These are phyloP conservation scores for Mobula hypostoma DNA, from an alignment of 2,113 vertebrate species.

Conservation along the genomic window DNA sequence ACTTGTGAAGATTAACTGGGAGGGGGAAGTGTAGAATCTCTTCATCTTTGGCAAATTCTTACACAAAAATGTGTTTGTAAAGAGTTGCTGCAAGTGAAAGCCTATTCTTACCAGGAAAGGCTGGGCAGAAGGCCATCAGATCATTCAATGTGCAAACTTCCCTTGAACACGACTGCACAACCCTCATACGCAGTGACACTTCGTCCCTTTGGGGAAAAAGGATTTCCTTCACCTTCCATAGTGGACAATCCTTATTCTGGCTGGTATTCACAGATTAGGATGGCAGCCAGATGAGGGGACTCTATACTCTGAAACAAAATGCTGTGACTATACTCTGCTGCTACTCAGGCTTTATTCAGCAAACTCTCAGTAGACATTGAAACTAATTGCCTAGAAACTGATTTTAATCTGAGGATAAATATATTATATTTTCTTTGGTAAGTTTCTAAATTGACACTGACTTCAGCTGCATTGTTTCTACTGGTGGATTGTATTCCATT, in stretches of 20 bases:
- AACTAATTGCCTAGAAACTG: not conserved
- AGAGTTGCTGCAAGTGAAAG: not conserved
- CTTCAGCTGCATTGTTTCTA: not conserved
- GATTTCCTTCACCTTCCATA: not conserved
- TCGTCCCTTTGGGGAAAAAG: not conserved
- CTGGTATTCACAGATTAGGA: not conserved
- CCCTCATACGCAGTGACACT: not conserved
- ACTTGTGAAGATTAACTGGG: not conserved
- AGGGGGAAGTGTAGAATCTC: too few relatives aligned
- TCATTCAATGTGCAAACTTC: not conserved
- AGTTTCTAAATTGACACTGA: not conserved
- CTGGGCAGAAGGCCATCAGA: not conserved
- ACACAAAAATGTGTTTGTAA: not conserved
- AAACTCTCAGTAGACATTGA: not conserved
- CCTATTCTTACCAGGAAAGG: not conserved
- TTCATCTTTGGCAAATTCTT: not conserved
- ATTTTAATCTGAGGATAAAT: constrained; percentile 14
- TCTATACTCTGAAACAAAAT: constrained; percentile 13
- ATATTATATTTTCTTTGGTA: not conserved
- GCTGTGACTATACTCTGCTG: not conserved
- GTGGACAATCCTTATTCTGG: not conserved
- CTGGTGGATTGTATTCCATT: too few relatives aligned
- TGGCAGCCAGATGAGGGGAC: not conserved
- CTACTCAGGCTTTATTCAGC: not conserved
- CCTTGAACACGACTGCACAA: too few relatives aligned